Evolutionary conservation across 2,888 invertebrate species (phyloP), one percentile per base, ranked within the genome.

Genomic region (Perdita meconis): DNA sequence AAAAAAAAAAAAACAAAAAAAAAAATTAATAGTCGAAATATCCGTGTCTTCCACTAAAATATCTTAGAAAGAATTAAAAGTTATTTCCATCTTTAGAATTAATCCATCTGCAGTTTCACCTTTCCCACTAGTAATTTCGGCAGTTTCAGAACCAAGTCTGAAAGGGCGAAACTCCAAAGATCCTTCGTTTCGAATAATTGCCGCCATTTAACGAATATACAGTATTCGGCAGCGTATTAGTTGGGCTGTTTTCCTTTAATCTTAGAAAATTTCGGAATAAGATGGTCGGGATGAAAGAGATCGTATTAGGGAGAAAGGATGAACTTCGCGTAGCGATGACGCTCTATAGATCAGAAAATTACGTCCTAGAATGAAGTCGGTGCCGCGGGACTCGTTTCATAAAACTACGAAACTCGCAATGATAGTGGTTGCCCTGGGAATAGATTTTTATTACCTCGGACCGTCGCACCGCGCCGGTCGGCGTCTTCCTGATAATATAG

Each of bases 401-500:
- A 59, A 66, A 73, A 50, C 38, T 61, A 34, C 38, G 36, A 72
- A 72, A 72, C 42, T 63, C 26, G 34, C 36, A n/a, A 24, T 40
- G 51, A 34, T 30, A 4, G 13, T 34, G 22, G 64, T 59, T 53
- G 59, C 59, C 74, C 30, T n/a, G 57, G 53, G 47, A 44, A 44
- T 71, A 71, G 47, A 64, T 75, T 75, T 71, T 53, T 64, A 71
- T 71, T 47, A 38, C 16, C 19, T 24, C n/a, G 50, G 57, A 51
- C 42, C 57, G 36, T 40, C 24, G 53, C n/a, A 38, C 26, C 42
- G 24, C 8, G 24, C 8, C 6, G 2, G 34, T 67, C 36, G 10
- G 34, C 50, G 26, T n/a, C n/a, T n/a, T n/a, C n/a, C n/a, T 13
- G 22, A 36, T 0, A 1, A 36, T 8, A 26, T 10, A 19, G 10